Conservation (phyloP, 37 sponge, comb jelly and placozoan species). For the Axinella damicornis region DNA sequence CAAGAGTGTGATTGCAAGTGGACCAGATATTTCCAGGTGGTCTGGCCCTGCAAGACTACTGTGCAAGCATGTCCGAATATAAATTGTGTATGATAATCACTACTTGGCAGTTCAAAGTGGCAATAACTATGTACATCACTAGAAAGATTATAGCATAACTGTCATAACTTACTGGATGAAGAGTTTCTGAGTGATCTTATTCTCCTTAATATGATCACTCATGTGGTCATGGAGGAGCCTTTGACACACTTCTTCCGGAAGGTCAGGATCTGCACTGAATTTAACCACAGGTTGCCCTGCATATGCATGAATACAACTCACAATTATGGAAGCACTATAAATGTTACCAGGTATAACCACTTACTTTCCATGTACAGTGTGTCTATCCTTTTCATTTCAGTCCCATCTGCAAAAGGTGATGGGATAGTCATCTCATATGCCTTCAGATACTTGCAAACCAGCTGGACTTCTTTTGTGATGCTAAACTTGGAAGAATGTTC, state of each 20-base stretch:
- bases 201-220: conserved; percentile 28
- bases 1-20: too few species aligned
- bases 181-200: conserved; percentile 51
- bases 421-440: conserved; percentile 46
- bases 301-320: too few species aligned
- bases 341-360: not conserved
- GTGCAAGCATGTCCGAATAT: too few species aligned
- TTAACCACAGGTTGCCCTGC: not conserved
- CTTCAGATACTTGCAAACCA: conserved; percentile 71
- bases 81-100: too few species aligned
- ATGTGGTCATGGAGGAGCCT: conserved; percentile 29
- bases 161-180: conserved; percentile 31
- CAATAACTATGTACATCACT: not conserved
- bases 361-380: conserved; percentile 38
- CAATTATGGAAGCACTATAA: not conserved
- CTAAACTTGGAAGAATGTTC: conserved; percentile 2
- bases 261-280: conserved; percentile 13
- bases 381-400: conserved; percentile 43
- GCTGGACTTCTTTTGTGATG: conserved; percentile 54
- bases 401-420: too few species aligned
- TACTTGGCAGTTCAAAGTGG: too few species aligned
- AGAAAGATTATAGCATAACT: too few species aligned
- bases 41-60: not conserved
- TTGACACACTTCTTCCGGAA: conserved; percentile 53
- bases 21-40: too few species aligned